These are phyloP conservation scores for Eutolmus rufibarbis DNA, from an alignment of 2,888 invertebrate species.

Conservation along the genomic window DNA sequence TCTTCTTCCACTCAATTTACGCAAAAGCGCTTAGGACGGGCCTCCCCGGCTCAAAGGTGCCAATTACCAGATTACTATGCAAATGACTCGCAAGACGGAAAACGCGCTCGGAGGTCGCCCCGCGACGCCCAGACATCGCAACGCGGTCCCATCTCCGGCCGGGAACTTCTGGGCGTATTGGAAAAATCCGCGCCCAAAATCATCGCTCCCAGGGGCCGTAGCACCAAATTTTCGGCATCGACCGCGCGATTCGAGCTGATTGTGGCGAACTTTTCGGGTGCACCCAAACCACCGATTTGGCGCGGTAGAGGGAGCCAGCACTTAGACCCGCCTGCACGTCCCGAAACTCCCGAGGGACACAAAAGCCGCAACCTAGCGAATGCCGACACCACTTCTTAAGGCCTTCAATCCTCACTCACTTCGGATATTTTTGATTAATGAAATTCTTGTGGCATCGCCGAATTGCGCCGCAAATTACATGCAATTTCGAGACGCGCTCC, in stretches of 20 bases:
- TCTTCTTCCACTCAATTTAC: slow-evolving; percentile 21
- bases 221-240: neutral
- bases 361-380: neutral
- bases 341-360: neutral
- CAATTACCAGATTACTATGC: slow-evolving; percentile 37
- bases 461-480: neutral
- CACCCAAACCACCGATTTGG: neutral
- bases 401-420: neutral
- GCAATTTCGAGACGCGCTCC: slow-evolving; percentile 8
- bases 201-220: neutral
- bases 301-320: neutral
- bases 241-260: neutral
- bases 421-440: slow-evolving; percentile 26
- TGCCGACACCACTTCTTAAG: neutral
- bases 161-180: neutral
- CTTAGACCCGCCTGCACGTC: neutral
- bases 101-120: neutral
- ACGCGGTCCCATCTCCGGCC: neutral
- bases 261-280: neutral
- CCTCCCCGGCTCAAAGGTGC: neutral
- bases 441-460: neutral
- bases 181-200: neutral
- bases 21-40: neutral
- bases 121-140: neutral
- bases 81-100: slow-evolving; percentile 7